phyloP scores from a whole-genome alignment of 2,113 vertebrate genomes.

The Macrotus californicus region DNA sequence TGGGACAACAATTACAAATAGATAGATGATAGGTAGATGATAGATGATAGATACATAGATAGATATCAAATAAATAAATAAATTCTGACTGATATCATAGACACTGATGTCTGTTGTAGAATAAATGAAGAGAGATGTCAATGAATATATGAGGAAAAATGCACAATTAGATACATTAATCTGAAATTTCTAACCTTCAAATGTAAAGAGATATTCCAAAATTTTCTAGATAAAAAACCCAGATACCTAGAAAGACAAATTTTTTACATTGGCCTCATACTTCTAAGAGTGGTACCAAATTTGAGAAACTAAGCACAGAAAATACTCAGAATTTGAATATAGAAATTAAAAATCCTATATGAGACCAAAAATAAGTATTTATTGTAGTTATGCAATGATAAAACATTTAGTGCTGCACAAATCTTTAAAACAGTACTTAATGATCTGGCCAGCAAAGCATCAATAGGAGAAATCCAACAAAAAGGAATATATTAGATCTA shows the following conservation, averaged over 20 bases:
- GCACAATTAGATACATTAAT: not conserved
- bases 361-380: not conserved
- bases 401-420: not conserved
- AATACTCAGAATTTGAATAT: not conserved
- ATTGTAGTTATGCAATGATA: not conserved
- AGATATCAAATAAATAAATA: not conserved
- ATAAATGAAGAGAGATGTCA: not conserved
- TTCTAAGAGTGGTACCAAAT: not conserved
- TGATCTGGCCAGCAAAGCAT: not conserved
- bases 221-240: not conserved
- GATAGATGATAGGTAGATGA: too few species aligned
- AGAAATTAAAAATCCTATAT: not conserved
- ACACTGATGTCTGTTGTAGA: not conserved
- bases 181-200: not conserved
- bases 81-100: not conserved
- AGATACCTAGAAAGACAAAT: not conserved
- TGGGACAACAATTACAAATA: too few species aligned
- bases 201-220: not conserved
- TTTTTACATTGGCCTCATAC: not conserved
- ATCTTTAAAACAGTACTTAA: not conserved
- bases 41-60: too few species aligned
- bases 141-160: not conserved
- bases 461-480: not conserved
- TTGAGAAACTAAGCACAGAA: not conserved
- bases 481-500: not conserved